phyloP scores from a whole-genome alignment of 2,113 vertebrate species.

The Otis tarda region DNA sequence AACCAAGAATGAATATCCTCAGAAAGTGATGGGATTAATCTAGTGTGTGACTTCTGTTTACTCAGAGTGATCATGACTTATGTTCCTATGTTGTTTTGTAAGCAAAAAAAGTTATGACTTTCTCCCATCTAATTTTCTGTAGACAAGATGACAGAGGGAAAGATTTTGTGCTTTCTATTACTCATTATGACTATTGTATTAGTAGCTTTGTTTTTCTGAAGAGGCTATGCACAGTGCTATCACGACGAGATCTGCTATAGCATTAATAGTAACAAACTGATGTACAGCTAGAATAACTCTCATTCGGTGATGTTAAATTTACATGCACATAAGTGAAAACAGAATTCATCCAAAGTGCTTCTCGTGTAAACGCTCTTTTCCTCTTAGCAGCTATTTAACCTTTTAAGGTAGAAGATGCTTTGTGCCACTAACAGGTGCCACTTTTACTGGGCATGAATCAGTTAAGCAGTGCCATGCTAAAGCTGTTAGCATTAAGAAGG shows the following conservation, averaged over 20 bases:
- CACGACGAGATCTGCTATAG: accelerated
- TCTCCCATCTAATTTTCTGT: constrained; percentile 11
- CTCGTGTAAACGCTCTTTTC: constrained; percentile 26
- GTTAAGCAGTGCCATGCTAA: neutral
- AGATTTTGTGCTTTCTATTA: constrained; percentile 50
- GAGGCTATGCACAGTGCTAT: neutral
- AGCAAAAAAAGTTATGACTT: neutral
- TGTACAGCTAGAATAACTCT: neutral
- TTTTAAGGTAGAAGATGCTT: neutral
- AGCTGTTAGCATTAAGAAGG: constrained; percentile 9
- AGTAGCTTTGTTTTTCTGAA: neutral
- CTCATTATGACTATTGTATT: constrained; percentile 26
- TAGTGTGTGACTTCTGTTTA: neutral
- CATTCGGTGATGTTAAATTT: neutral
- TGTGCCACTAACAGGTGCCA: neutral
- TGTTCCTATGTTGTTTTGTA: neutral
- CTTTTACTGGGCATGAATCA: neutral
- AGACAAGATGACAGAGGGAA: constrained; percentile 43
- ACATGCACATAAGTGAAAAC: neutral
- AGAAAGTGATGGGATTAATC: neutral
- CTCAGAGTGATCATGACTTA: neutral
- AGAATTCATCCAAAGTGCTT: neutral
- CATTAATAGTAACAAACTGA: neutral
- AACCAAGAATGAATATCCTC: neutral
- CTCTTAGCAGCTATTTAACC: constrained; percentile 41